These are phyloP conservation scores for Galagoides demidoff DNA, from an alignment of 2,797 vertebrate species.

Conservation along the genomic window DNA sequence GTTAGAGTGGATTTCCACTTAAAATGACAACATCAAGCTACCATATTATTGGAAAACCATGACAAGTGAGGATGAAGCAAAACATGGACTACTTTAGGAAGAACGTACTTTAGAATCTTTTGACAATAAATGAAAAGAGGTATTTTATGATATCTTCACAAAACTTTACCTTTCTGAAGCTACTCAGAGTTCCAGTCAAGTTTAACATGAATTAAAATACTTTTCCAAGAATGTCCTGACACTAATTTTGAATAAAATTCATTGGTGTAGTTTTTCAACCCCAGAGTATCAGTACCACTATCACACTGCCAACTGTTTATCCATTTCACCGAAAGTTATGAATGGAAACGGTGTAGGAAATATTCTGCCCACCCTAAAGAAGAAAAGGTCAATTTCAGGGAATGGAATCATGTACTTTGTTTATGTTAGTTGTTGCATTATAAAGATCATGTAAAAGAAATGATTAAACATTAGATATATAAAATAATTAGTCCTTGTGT, in stretches of 20 bases:
- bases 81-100: slow-evolving; percentile 45
- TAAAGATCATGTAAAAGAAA: slow-evolving; percentile 1
- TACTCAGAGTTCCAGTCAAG: slow-evolving; percentile 49
- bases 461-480: not conserved
- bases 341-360: not conserved
- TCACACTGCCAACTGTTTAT: not conserved
- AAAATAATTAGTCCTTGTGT: not conserved
- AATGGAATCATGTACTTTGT: not conserved
- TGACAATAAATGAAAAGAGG: slow-evolving; percentile 50
- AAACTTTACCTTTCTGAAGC: slow-evolving; percentile 59
- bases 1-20: slow-evolving; percentile 60
- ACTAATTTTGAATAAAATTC: slow-evolving; percentile 48
- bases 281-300: not conserved
- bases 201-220: slow-evolving; percentile 42
- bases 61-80: slow-evolving; percentile 51
- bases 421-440: not conserved
- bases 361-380: not conserved
- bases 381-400: not conserved
- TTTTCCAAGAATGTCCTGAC: slow-evolving; percentile 43
- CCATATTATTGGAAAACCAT: slow-evolving; percentile 60
- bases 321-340: slow-evolving; percentile 24
- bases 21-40: slow-evolving; percentile 54
- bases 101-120: slow-evolving; percentile 44
- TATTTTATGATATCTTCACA: slow-evolving; percentile 51
- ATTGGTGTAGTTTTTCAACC: slow-evolving; percentile 19